Percentiles rank a stretch among this genome's conserved stretches.
phyloP scores from a whole-genome alignment of 1,140 invertebrate species.

The Geopemphigus sp. region DNA sequence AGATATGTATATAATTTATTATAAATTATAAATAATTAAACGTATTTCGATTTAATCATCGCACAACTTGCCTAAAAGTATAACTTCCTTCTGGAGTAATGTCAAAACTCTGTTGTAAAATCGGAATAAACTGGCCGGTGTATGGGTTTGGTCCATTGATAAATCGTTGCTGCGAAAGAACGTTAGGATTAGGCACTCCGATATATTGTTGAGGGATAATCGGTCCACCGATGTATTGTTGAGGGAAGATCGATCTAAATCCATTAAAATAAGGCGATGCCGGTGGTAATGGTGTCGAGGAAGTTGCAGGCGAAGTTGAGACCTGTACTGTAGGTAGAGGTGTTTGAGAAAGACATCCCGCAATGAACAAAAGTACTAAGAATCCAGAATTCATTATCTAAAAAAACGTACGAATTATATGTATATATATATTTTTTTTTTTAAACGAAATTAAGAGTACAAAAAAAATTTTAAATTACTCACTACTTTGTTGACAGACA shows the following conservation, averaged over 20 bases:
- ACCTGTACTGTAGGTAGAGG: not conserved
- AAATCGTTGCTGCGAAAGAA: too few relatives aligned
- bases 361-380: not conserved
- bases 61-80: slow-evolving; percentile 52
- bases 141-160: slow-evolving; percentile 28
- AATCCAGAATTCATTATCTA: not conserved
- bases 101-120: slow-evolving; percentile 53
- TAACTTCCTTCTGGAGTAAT: slow-evolving; percentile 55
- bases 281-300: slow-evolving; percentile 3
- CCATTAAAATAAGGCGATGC: slow-evolving; percentile 13
- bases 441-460: not conserved
- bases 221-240: not conserved
- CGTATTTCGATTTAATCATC: not conserved
- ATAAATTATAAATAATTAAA: not conserved
- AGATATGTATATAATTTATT: not conserved
- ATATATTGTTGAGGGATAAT: not conserved
- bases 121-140: slow-evolving; percentile 53
- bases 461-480: not conserved
- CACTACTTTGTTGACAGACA: slow-evolving; percentile 5
- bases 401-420: not conserved
- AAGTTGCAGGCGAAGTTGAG: not conserved
- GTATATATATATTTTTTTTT: not conserved
- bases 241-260: not conserved
- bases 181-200: too few relatives aligned
- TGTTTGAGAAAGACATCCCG: slow-evolving; percentile 22